Conservation (phyloP, 2,113 vertebrate species). For the Microtus pennsylvanicus region DNA sequence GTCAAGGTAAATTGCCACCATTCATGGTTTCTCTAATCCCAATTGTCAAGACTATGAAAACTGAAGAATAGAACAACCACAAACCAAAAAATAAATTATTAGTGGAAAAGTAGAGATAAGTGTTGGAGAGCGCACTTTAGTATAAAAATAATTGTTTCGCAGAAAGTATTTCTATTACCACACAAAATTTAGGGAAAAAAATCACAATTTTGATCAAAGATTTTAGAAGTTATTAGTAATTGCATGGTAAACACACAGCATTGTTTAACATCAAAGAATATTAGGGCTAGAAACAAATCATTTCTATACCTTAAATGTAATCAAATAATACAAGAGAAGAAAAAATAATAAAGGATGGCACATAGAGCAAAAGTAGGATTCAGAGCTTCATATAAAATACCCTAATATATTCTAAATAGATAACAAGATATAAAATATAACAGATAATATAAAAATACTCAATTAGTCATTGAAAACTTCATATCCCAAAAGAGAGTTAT, state of each 20-base stretch:
- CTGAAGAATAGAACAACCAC: neutral
- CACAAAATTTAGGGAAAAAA: neutral
- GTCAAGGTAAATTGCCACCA: neutral
- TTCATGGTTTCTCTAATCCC: neutral
- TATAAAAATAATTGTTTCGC: neutral
- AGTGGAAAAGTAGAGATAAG: neutral
- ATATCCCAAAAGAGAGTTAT: neutral
- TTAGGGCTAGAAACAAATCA: neutral
- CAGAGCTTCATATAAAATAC: neutral
- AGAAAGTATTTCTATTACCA: neutral
- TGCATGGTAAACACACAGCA: neutral
- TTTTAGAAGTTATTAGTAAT: neutral
- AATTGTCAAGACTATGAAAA: neutral
- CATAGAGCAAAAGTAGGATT: too few relatives aligned
- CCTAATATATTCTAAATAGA: neutral
- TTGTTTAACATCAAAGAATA: neutral
- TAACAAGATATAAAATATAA: neutral
- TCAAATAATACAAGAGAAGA: neutral
- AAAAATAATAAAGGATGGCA: neutral
- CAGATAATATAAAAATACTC: neutral
- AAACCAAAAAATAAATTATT: neutral
- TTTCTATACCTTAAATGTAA: neutral
- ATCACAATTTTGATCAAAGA: neutral
- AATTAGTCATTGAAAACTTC: neutral
- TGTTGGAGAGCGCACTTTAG: neutral